These are phyloP conservation scores for Aplodontia rufa DNA, from an alignment of 2,113 vertebrate genomes.

Conservation along the genomic window DNA sequence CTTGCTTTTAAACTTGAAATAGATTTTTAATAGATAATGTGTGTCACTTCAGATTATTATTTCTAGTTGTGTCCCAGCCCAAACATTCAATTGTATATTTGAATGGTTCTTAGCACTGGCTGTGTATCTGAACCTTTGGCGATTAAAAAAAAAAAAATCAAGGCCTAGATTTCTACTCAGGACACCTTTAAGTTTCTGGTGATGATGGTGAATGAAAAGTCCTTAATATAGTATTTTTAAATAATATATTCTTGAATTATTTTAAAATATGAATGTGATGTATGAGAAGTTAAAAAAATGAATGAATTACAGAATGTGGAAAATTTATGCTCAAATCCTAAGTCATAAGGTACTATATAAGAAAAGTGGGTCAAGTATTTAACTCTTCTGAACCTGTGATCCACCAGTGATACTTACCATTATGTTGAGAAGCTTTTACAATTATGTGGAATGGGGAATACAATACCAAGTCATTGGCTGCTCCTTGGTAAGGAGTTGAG, in stretches of 20 bases:
- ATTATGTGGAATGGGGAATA: not conserved
- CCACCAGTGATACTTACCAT: not conserved
- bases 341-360: not conserved
- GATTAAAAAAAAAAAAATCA: not conserved
- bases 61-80: not conserved
- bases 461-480: not conserved
- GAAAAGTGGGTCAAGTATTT: not conserved
- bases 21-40: not conserved
- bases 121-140: not conserved
- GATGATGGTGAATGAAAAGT: not conserved
- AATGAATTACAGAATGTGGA: not conserved
- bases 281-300: not conserved
- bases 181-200: not conserved
- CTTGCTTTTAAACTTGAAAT: not conserved
- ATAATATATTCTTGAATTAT: not conserved
- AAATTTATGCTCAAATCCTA: not conserved
- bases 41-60: not conserved
- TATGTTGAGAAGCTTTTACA: not conserved
- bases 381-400: not conserved
- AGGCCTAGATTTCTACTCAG: not conserved
- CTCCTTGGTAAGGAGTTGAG: not conserved
- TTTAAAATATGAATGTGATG: not conserved
- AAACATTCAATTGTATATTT: not conserved
- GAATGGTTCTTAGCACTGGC: not conserved
- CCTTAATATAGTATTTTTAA: not conserved